Conservation (phyloP, 2,113 vertebrate species). For the Cyphomyrus plagiostoma region DNA sequence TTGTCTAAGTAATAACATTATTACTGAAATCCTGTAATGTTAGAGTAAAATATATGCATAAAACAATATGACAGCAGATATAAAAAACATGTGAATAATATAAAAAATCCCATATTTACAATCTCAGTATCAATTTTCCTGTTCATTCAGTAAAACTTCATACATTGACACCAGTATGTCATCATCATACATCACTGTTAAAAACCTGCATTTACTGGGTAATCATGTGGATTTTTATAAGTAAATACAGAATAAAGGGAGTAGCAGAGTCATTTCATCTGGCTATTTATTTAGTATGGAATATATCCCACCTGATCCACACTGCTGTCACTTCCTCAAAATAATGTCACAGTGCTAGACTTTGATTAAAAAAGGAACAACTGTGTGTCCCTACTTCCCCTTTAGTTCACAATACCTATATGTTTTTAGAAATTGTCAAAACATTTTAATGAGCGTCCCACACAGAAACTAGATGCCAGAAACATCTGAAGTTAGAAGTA, state of each 20-base stretch:
- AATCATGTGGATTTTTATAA: background rate
- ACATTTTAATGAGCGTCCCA: background rate
- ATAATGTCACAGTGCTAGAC: conserved; percentile 13
- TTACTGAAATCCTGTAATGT: background rate
- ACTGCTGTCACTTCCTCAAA: conserved; percentile 14
- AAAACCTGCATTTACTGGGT: background rate
- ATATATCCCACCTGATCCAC: conserved; percentile 19
- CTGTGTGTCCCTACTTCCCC: conserved; percentile 17
- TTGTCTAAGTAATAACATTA: background rate
- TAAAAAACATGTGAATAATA: background rate
- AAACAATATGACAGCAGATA: background rate
- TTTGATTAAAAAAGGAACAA: conserved; percentile 35
- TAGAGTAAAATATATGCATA: background rate
- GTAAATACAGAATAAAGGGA: background rate
- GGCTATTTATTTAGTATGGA: conserved; percentile 4
- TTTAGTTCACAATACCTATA: conserved; percentile 14
- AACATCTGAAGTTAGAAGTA: background rate
- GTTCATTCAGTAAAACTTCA: background rate
- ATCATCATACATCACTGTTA: background rate
- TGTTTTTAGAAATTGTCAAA: background rate
- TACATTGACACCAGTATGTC: background rate
- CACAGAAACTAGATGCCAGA: background rate
- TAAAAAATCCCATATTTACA: background rate
- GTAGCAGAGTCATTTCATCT: background rate
- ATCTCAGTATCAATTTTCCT: background rate